Evolutionary conservation across 1,140 invertebrate genomes (phyloP), one percentile per base, ranked within the genome.

Genomic region (Drosophila prosaltans): DNA sequence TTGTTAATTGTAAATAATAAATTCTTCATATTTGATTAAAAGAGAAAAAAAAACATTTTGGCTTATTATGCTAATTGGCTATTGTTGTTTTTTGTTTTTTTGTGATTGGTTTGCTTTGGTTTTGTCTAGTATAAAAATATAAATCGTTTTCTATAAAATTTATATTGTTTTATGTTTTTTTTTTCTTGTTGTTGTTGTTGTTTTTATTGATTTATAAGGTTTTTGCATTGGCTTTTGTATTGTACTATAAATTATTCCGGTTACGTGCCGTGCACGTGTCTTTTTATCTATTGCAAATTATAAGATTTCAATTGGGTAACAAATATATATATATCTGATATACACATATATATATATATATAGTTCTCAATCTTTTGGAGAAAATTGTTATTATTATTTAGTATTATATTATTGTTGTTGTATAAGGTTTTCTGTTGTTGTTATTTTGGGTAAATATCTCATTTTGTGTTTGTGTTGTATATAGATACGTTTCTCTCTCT

Each of bases 221-320:
- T 75, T 80, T 75, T 80, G 54, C 21, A 66, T 72, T 81, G 43
- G 70, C 76, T 89, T 60, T 72, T 65, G 91, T 90, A 92, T 92
- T 92, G 91, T 92, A 92, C 91, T 92, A 92, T 92, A 92, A 92
- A 92, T 92, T 92, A 92, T 92, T 80, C 91, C 89, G 91, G 91
- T 90, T 85, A 54, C 78, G 89, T 77, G 84, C 73, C 58, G 60
- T 41, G 74, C 78, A 77, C 84, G 78, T 21, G 36, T 58, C 66
- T 75, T 77, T 78, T 77, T 78, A 58, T 83, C 91, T 92, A 92
- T 92, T 92, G 91, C 91, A 92, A 92, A 79, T 83, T 69, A 82
- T 84, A 81, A 86, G 86, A 88, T 75, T n/a, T 80, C 45, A 65
- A 69, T 65, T 16, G 16, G 16, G 16, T 16, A 16, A 16, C 16